A percentile compares a stretch with the other conserved stretches of the same genome.
Evolutionary conservation across 2,113 vertebrate species (phyloP).

Genomic region (Aramus guarauna): DNA sequence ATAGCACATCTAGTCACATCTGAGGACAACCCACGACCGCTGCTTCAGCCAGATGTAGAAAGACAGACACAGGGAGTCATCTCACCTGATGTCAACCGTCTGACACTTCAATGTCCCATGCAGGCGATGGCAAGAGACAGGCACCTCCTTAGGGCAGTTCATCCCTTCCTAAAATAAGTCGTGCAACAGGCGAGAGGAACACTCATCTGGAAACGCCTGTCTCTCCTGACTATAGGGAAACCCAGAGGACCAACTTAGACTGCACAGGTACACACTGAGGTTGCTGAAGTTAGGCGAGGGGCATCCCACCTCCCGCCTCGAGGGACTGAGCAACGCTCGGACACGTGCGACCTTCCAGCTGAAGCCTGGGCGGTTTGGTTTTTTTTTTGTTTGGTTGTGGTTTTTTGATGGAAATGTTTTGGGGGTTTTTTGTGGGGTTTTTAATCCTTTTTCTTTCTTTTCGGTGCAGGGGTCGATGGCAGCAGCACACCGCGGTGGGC

Average conservation of each 20-base stretch:
- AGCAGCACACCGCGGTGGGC: not conserved
- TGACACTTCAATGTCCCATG: no score
- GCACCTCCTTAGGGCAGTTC: not conserved
- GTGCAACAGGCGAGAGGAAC: not conserved
- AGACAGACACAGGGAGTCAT: not conserved
- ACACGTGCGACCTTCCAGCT: no score
- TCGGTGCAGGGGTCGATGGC: not conserved
- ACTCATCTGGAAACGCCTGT: not conserved
- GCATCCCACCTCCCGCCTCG: not conserved
- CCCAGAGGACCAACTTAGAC: not conserved
- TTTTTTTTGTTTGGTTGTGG: no score
- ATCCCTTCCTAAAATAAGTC: not conserved
- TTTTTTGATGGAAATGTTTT: not conserved
- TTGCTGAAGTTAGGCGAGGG: not conserved
- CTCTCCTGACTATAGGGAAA: not conserved
- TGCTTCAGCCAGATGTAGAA: not conserved
- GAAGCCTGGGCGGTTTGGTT: not conserved
- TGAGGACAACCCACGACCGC: not conserved
- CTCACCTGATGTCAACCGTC: not conserved
- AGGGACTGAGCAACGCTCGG: not conserved
- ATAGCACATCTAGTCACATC: not conserved
- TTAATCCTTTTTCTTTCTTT: not conserved
- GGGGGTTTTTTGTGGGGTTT: no score
- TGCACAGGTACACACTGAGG: not conserved
- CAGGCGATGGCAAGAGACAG: fast-evolving